Evolutionary conservation across 2,888 invertebrate genomes (phyloP), one percentile per base, ranked within the genome.

Genomic region (Seladonia tumulorum): DNA sequence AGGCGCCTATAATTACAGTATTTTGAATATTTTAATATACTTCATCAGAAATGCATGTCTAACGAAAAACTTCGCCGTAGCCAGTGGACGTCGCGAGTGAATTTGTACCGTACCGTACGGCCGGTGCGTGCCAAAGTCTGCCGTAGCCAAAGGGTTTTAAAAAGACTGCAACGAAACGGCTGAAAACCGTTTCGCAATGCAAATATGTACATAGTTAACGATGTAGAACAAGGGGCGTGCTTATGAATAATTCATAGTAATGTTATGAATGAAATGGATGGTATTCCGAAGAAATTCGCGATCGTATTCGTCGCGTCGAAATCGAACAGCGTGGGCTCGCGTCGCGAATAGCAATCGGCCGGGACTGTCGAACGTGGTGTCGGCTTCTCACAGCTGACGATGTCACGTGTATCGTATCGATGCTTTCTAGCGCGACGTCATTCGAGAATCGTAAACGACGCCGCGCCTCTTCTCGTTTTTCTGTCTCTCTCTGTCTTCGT

Each of bases 261-360:
- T 16, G 63, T 63, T 63, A 63, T 63, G 63, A 63, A 63, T 66
- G 35, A 66, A 29, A 60, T 25, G 12, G 14, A 25, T 5, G 60
- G 25, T 66, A 18, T 35, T 35, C 22, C 18, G 29, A 29, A 35
- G 66, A 35, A 8, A 35, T 66, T 35, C 66, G 35, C 84, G 84
- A 82, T 80, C 80, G 57, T 79, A 73, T 83, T 84, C 73, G 72
- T 66, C 76, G 70, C 81, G 83, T 82, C 72, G 83, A 81, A 88
- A 88, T 88, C 78, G 72, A 29, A 16, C 63, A 29, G 83, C 83
- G 66, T 29, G 78, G 63, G 68, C 35, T 68, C 78, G 49, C 70
- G 75, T 39, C 53, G 73, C 79, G 89, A 90, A 90, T 90, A 87
- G 49, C 79, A 87, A 90, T 87, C 73, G 47, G 49, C 25, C n/a